Conservation (phyloP, 2,888 invertebrate species). For the Pinctada fucata region DNA sequence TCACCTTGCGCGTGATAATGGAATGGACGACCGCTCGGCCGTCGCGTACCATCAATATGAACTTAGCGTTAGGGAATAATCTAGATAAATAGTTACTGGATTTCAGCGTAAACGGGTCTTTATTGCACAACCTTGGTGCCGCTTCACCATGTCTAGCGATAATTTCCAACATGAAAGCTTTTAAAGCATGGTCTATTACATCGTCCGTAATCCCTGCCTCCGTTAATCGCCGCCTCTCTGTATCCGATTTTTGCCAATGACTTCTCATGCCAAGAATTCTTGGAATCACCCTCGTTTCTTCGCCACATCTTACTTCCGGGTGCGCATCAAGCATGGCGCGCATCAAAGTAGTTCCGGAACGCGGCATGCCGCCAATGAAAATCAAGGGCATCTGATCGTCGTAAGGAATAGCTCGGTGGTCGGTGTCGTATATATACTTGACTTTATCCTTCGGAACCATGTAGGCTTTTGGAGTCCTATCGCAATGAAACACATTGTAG, state of each 20-base stretch:
- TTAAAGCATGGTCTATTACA: slow-evolving; percentile 95
- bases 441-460: slow-evolving; percentile 65
- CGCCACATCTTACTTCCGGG: slow-evolving; percentile 96
- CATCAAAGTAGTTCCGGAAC: slow-evolving; percentile 98
- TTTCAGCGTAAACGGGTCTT: slow-evolving; percentile 98
- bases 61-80: slow-evolving; percentile 98
- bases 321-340: slow-evolving; percentile 99
- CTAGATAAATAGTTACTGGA: slow-evolving; percentile 96
- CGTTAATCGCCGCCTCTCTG: slow-evolving; percentile 63
- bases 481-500: slow-evolving; percentile 52
- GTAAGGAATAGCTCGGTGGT: slow-evolving; percentile 58
- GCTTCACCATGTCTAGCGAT: slow-evolving; percentile 87
- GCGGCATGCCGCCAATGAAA: slow-evolving; percentile 93
- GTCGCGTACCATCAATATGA: slow-evolving; percentile 98
- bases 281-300: slow-evolving; percentile 96
- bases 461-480: slow-evolving; percentile 48
- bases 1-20: slow-evolving; percentile 94
- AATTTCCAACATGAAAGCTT: slow-evolving; percentile 96
- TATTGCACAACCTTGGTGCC: slow-evolving; percentile 96
- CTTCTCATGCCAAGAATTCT: slow-evolving; percentile 95
- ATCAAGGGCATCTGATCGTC: slow-evolving; percentile 81
- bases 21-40: slow-evolving; percentile 99
- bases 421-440: slow-evolving; percentile 62
- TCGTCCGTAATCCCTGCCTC: slow-evolving; percentile 85
- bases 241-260: slow-evolving; percentile 93